A percentile compares a stretch with the other conserved stretches of the same genome.
phyloP scores from a whole-genome alignment of 2,113 vertebrate species.

The Chionomys nivalis region DNA sequence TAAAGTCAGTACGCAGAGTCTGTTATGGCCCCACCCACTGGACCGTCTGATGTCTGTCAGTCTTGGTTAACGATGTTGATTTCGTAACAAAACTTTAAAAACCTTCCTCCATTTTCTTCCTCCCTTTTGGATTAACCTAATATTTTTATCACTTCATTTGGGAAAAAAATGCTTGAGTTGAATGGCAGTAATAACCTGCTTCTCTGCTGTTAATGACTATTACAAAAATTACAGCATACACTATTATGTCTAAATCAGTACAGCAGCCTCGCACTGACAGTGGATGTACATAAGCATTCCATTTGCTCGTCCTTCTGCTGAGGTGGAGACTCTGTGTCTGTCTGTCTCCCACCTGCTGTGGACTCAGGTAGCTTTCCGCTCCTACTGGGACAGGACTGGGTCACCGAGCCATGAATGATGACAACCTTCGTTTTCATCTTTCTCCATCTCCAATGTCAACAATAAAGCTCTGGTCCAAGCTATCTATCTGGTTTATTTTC shows the following conservation, averaged over 20 bases:
- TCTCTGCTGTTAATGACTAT: not conserved
- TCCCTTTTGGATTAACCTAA: constrained; percentile 12
- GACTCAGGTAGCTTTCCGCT: no score
- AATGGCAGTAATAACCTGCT: not conserved
- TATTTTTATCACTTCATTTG: constrained; percentile 10
- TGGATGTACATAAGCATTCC: not conserved
- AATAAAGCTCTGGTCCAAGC: not conserved
- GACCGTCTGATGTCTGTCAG: not conserved
- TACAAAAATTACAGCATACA: not conserved
- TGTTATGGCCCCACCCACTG: not conserved
- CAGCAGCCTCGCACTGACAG: not conserved
- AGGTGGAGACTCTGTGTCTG: not conserved
- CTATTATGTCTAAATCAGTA: not conserved
- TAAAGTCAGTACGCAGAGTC: not conserved
- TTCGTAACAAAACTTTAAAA: not conserved
- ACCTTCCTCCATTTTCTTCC: not conserved
- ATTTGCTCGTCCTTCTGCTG: not conserved
- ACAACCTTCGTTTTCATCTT: not conserved
- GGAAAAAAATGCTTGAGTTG: not conserved
- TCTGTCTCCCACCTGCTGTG: not conserved
- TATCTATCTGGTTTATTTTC: not conserved
- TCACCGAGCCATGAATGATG: no score
- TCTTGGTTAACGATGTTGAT: not conserved
- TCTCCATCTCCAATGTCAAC: not conserved
- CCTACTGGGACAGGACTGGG: no score